Percentiles rank a stretch among this genome's conserved stretches.
Evolutionary conservation across 2,888 invertebrate genomes (phyloP).

Genomic region (Protonemura montana): DNA sequence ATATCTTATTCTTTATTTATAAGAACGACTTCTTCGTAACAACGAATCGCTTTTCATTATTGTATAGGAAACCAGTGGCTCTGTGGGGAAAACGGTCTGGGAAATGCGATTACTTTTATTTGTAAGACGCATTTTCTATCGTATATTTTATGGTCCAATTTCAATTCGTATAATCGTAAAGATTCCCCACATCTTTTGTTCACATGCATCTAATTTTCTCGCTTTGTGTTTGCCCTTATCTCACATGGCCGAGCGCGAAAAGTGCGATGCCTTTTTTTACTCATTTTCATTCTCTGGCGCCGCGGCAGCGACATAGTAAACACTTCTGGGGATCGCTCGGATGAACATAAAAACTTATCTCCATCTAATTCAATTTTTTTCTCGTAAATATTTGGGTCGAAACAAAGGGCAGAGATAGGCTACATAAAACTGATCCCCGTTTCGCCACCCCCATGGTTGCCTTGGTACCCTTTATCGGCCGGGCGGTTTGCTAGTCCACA

Average conservation of each 20-base stretch:
- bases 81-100: background rate
- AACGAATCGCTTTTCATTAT: conserved; percentile 18
- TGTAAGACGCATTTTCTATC: background rate
- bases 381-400: conserved; percentile 42
- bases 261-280: background rate
- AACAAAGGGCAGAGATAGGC: conserved; percentile 25
- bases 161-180: conserved; percentile 13
- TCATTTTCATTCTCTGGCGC: background rate
- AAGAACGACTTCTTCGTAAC: background rate
- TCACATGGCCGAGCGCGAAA: background rate
- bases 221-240: background rate
- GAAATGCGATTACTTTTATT: background rate
- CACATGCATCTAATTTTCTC: background rate
- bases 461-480: background rate
- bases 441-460: background rate
- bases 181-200: background rate
- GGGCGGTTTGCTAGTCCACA: background rate
- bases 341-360: conserved; percentile 39
- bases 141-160: background rate
- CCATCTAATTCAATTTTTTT: conserved; percentile 41
- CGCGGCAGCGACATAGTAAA: background rate
- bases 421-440: conserved; percentile 20
- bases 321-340: background rate
- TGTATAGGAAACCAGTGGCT: background rate
- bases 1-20: background rate